Conservation (phyloP, 64 coral and sea anemone genomes). For the Pocillopora verrucosa region DNA sequence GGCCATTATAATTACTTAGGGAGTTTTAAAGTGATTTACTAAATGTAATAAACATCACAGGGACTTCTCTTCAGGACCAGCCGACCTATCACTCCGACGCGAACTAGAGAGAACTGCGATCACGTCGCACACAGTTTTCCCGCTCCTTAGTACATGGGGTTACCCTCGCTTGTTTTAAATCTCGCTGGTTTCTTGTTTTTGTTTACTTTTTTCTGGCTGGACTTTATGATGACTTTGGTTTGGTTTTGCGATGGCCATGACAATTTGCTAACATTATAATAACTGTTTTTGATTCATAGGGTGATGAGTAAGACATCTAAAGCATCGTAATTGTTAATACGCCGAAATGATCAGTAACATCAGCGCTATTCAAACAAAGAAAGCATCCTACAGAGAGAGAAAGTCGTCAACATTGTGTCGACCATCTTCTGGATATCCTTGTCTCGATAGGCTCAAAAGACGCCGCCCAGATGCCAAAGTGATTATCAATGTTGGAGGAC, state of each 20-base stretch:
- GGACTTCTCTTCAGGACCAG: no score
- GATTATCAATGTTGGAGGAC: slow-evolving; percentile 80
- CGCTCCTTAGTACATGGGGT: no score
- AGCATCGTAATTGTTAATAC: neutral
- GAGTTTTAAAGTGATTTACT: no score
- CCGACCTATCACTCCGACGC: no score
- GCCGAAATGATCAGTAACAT: slow-evolving; percentile 25
- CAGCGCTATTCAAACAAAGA: neutral
- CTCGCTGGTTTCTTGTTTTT: no score
- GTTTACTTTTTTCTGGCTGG: no score
- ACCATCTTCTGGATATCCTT: neutral
- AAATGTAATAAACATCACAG: no score
- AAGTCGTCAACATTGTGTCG: neutral
- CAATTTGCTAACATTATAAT: neutral
- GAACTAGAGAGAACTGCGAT: no score
- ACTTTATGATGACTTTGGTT: neutral
- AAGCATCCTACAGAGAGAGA: neutral
- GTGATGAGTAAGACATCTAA: neutral
- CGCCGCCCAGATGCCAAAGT: slow-evolving; percentile 55
- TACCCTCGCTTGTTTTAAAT: no score
- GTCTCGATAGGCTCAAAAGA: slow-evolving; percentile 11
- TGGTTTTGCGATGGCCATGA: neutral
- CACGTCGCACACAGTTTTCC: no score
- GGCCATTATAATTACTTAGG: no score
- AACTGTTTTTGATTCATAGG: neutral